Conservation (phyloP, 1,140 invertebrate species). For the Micrasema minimum region DNA sequence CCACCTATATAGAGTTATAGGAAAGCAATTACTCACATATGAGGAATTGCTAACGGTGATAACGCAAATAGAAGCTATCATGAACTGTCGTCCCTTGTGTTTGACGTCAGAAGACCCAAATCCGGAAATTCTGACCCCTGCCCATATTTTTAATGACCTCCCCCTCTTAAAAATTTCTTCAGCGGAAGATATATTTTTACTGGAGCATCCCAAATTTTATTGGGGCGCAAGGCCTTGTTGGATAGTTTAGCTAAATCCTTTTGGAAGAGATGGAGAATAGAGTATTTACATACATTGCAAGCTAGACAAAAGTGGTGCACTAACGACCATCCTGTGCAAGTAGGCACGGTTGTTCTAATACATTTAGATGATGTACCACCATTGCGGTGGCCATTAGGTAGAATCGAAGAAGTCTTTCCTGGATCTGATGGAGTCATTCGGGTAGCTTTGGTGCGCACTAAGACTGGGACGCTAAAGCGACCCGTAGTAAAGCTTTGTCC, state of each 20-base stretch:
- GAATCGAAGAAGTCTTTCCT: background rate
- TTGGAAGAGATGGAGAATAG: background rate
- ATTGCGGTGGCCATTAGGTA: conserved; percentile 3
- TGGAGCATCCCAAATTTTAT: background rate
- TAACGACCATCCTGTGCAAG: too few relatives aligned
- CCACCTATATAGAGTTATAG: background rate
- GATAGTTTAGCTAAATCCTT: background rate
- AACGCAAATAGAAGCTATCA: background rate
- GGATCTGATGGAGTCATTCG: background rate
- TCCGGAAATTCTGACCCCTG: background rate
- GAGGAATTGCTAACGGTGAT: background rate
- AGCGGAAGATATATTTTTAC: background rate
- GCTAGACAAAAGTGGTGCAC: too few relatives aligned
- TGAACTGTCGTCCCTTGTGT: background rate
- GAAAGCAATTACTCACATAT: background rate
- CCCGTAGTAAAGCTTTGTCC: background rate
- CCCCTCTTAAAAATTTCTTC: background rate
- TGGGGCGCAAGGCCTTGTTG: background rate
- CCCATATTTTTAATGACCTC: background rate
- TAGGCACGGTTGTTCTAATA: background rate
- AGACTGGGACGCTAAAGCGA: background rate
- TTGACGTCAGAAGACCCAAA: background rate
- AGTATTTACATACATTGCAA: background rate
- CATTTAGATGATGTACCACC: background rate
- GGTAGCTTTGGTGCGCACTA: background rate